Evolutionary conservation across 2,113 vertebrate species (phyloP).

Genomic region (Pterocles gutturalis): DNA sequence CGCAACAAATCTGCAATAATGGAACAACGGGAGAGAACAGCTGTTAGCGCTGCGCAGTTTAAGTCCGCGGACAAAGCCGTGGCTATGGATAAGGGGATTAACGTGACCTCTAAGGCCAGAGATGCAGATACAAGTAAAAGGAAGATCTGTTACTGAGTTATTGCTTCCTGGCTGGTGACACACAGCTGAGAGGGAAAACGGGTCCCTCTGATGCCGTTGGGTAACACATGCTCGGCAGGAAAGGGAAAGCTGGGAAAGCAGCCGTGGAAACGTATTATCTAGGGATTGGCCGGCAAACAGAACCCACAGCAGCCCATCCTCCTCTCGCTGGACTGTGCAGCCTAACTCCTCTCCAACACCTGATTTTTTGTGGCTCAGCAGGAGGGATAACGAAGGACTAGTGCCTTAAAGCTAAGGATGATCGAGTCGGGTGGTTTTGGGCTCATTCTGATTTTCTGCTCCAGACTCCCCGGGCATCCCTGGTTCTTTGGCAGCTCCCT

Average conservation of each 20-base stretch:
- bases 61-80: accelerated
- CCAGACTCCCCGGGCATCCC: background rate
- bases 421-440: accelerated
- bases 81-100: background rate
- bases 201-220: background rate
- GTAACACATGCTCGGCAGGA: background rate
- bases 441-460: background rate
- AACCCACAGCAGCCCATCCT: background rate
- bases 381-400: background rate
- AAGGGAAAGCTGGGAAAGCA: background rate
- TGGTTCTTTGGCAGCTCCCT: background rate
- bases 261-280: accelerated
- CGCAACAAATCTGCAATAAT: conserved; percentile 87
- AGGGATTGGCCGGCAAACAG: background rate
- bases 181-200: background rate
- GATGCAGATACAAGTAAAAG: background rate
- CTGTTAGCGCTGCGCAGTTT: accelerated
- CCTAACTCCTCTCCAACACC: background rate
- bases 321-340: background rate
- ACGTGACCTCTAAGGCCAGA: background rate
- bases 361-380: background rate
- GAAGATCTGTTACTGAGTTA: background rate
- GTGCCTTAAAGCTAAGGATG: accelerated
- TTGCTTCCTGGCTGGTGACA: background rate
- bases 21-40: background rate